phyloP scores from a whole-genome alignment of 2,888 invertebrate species.

The Troilus luridus region DNA sequence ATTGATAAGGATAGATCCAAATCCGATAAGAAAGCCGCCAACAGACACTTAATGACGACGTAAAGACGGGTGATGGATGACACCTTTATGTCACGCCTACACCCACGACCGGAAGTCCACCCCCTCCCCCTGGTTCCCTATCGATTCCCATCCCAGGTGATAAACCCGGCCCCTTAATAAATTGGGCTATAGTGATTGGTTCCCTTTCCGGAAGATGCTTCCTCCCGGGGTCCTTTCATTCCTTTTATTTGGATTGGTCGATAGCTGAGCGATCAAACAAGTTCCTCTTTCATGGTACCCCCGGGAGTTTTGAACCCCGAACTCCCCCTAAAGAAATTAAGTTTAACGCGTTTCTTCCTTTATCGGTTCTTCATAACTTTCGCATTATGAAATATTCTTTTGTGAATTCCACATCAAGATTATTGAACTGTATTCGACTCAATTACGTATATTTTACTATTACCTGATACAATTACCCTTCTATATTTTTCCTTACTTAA shows the following conservation, averaged over 20 bases:
- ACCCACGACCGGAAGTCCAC: background rate
- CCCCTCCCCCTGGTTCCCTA: background rate
- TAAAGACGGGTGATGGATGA: conserved; percentile 37
- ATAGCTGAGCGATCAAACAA: conserved; percentile 26
- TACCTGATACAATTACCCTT: background rate
- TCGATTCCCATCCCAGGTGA: conserved; percentile 17
- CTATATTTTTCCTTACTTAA: no score
- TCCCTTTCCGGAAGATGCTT: conserved; percentile 19
- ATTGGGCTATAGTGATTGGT: conserved; percentile 49
- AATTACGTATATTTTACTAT: background rate
- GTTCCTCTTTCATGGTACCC: background rate
- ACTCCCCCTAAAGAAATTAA: background rate
- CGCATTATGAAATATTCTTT: background rate
- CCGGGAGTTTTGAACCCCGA: background rate
- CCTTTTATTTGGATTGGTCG: conserved; percentile 37
- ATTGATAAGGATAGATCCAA: background rate
- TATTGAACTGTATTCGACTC: background rate
- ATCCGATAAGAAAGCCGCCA: conserved; percentile 19
- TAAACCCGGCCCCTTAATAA: conserved; percentile 38
- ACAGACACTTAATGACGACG: conserved; percentile 33
- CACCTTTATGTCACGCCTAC: conserved; percentile 28
- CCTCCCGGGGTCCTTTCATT: background rate
- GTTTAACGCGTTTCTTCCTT: background rate
- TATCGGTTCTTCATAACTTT: background rate
- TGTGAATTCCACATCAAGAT: background rate